Percentiles rank a stretch among this genome's conserved stretches.
phyloP scores from a whole-genome alignment of 2,113 vertebrate species.

The Mustelus asterias region DNA sequence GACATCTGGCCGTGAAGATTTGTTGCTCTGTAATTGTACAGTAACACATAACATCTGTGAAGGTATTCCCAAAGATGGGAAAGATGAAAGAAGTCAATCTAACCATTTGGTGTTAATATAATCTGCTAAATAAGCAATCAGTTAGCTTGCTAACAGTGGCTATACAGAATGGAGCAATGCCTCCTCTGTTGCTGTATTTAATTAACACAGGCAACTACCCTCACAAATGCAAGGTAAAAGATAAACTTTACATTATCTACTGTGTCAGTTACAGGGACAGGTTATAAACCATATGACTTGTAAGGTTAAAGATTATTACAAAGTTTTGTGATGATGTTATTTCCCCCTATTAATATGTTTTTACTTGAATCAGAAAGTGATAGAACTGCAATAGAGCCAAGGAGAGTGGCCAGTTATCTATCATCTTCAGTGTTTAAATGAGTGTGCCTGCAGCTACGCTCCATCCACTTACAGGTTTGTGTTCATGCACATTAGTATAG shows the following conservation, averaged over 20 bases:
- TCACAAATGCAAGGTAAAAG: not conserved
- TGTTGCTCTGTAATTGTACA: constrained; percentile 7
- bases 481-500: constrained; percentile 5
- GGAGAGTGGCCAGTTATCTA: not conserved
- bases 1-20: constrained; percentile 1
- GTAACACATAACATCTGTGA: not conserved
- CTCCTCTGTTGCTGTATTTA: constrained; percentile 46
- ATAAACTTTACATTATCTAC: constrained; percentile 46
- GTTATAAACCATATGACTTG: constrained; percentile 52
- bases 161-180: constrained; percentile 43
- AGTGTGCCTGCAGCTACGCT: constrained; percentile 10
- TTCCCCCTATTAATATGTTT: constrained; percentile 22
- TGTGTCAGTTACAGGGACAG: constrained; percentile 54
- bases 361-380: constrained; percentile 10
- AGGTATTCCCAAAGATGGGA: constrained; percentile 14
- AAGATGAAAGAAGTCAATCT: constrained; percentile 25
- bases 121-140: constrained; percentile 41
- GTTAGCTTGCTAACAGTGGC: constrained; percentile 41
- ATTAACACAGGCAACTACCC: constrained; percentile 42
- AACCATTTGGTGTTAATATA: constrained; percentile 3
- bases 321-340: constrained; percentile 51
- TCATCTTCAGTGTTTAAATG: constrained; percentile 27
- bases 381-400: not conserved
- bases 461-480: not conserved
- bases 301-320: constrained; percentile 49